Evolutionary conservation across 1,140 invertebrate species (phyloP).

Genomic region (Microvelia longipes): DNA sequence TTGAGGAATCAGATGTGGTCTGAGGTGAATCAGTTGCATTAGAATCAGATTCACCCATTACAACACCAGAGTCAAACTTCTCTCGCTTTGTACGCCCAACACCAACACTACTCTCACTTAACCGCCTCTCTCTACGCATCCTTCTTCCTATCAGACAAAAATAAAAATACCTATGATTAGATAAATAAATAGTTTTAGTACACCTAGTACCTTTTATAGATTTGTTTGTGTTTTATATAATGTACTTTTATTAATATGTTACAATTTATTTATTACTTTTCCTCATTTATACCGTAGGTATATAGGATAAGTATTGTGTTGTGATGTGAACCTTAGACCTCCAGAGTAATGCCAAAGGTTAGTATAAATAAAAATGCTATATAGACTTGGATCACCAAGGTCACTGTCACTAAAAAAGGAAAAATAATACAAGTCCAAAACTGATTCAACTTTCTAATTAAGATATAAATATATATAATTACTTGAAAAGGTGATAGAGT

Average conservation of each 20-base stretch:
- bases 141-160: conserved; percentile 8
- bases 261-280: not conserved
- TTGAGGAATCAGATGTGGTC: conserved; percentile 7
- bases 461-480: not conserved
- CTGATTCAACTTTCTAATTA: too few species aligned
- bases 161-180: conserved; percentile 7
- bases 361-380: too few species aligned
- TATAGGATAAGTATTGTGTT: too few species aligned
- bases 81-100: conserved; percentile 32
- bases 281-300: too few species aligned
- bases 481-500: conserved; percentile 1
- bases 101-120: not conserved
- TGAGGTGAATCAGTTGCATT: conserved; percentile 22
- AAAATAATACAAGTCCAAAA: too few species aligned
- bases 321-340: too few species aligned
- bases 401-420: too few species aligned
- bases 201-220: not conserved
- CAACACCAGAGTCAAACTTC: conserved; percentile 42
- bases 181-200: conserved; percentile 12
- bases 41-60: conserved; percentile 28
- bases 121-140: not conserved
- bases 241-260: not conserved
- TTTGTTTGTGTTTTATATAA: not conserved
- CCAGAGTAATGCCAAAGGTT: too few species aligned
- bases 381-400: too few species aligned